A percentile compares a stretch with the other conserved stretches of the same genome.
Conservation (phyloP, 2,113 vertebrate genomes). For the Hippoglossus stenolepis region DNA sequence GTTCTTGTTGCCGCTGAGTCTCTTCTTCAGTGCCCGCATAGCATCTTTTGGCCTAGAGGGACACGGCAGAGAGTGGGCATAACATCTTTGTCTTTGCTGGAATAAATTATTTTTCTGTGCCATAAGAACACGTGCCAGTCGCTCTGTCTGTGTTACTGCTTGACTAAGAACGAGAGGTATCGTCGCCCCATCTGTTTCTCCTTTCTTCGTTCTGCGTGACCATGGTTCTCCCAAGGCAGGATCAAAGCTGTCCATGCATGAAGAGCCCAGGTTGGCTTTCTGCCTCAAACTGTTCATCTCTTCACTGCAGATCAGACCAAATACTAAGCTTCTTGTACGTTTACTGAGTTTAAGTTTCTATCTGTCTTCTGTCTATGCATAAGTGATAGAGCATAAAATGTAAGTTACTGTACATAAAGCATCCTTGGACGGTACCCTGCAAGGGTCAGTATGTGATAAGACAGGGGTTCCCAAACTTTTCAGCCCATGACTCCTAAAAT, state of each 20-base stretch:
- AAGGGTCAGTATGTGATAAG: too few relatives aligned
- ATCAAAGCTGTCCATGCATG: slow-evolving; percentile 52
- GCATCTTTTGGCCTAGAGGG: slow-evolving; percentile 94
- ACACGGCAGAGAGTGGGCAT: slow-evolving; percentile 28
- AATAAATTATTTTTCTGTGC: slow-evolving; percentile 32
- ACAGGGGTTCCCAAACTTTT: neutral
- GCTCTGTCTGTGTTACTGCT: slow-evolving; percentile 39
- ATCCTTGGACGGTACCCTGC: too few relatives aligned
- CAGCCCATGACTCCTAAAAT: neutral
- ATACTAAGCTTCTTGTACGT: slow-evolving; percentile 23
- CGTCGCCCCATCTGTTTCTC: slow-evolving; percentile 55
- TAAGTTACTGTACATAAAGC: too few relatives aligned
- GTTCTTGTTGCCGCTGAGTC: slow-evolving; percentile 94
- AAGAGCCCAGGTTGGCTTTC: slow-evolving; percentile 49
- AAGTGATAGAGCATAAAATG: too few relatives aligned
- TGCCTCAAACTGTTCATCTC: slow-evolving; percentile 21
- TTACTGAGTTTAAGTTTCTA: neutral
- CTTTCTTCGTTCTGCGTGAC: slow-evolving; percentile 17
- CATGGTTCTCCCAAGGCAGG: slow-evolving; percentile 44
- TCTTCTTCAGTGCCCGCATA: slow-evolving; percentile 94
- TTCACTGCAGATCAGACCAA: slow-evolving; percentile 28
- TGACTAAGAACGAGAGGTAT: slow-evolving; percentile 42
- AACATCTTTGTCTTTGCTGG: slow-evolving; percentile 35
- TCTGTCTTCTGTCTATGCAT: neutral
- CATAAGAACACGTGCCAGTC: slow-evolving; percentile 54